Conservation (phyloP, 2,113 vertebrate species). For the Ictalurus furcatus region DNA sequence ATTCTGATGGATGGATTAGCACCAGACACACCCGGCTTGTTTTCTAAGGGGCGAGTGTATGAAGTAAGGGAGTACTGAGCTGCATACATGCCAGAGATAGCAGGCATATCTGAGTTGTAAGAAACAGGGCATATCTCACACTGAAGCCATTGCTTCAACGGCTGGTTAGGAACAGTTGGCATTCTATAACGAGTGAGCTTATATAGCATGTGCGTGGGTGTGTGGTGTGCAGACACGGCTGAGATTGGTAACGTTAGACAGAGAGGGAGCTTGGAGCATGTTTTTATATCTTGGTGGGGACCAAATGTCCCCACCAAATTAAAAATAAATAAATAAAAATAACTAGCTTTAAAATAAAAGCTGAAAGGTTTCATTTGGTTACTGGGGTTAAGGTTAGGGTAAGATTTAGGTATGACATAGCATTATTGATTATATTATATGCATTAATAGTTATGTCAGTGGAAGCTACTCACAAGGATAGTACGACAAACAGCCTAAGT, state of each 20-base stretch:
- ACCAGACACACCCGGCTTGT: constrained; percentile 20
- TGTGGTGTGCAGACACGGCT: constrained; percentile 12
- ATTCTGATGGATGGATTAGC: constrained; percentile 20
- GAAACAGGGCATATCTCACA: neutral
- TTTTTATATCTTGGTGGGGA: neutral
- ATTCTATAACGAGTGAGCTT: constrained; percentile 10
- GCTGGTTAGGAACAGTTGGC: constrained; percentile 18
- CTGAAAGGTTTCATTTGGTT: neutral
- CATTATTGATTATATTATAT: neutral
- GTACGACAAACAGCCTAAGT: neutral
- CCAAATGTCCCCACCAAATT: neutral
- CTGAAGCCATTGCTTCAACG: neutral
- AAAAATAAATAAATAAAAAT: neutral
- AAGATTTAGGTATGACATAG: neutral
- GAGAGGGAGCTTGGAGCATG: neutral
- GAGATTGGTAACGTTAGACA: neutral
- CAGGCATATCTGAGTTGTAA: constrained; percentile 4
- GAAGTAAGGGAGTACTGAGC: neutral
- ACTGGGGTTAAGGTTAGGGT: neutral
- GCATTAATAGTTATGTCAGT: neutral
- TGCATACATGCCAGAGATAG: constrained; percentile 43
- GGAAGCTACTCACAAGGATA: neutral
- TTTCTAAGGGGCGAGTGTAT: neutral
- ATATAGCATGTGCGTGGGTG: constrained; percentile 26
- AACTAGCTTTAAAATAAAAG: neutral